phyloP scores from a whole-genome alignment of 2,797 vertebrate species.

The Pygocentrus nattereri region DNA sequence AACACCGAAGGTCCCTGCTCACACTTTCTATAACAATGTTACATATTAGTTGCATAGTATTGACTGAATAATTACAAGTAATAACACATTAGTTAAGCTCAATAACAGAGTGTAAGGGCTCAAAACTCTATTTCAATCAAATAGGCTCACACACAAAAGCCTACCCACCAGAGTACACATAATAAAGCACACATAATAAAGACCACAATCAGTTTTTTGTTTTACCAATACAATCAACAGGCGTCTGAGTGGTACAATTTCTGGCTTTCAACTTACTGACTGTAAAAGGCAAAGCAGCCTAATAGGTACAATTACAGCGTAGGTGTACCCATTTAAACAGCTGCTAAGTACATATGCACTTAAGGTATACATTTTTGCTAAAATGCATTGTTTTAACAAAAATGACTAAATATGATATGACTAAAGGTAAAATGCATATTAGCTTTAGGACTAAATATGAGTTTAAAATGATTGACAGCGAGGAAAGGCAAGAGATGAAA shows the following conservation, averaged over 20 bases:
- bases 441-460: background rate
- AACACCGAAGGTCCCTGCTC: too few relatives aligned
- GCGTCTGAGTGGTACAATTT: background rate
- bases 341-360: background rate
- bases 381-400: background rate
- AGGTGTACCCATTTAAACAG: background rate
- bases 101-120: too few relatives aligned
- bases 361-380: background rate
- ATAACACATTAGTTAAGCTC: too few relatives aligned
- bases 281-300: background rate
- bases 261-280: background rate
- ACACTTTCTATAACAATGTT: too few relatives aligned
- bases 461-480: background rate
- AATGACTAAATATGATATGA: background rate
- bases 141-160: too few relatives aligned
- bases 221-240: background rate
- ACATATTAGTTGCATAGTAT: too few relatives aligned
- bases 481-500: constrained; percentile 13
- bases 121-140: too few relatives aligned
- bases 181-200: background rate
- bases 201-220: background rate
- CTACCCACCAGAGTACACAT: too few relatives aligned
- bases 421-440: constrained; percentile 1
- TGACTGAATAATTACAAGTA: too few relatives aligned
- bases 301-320: background rate